phyloP scores from a whole-genome alignment of 2,113 vertebrate species.

The Channa maculata region DNA sequence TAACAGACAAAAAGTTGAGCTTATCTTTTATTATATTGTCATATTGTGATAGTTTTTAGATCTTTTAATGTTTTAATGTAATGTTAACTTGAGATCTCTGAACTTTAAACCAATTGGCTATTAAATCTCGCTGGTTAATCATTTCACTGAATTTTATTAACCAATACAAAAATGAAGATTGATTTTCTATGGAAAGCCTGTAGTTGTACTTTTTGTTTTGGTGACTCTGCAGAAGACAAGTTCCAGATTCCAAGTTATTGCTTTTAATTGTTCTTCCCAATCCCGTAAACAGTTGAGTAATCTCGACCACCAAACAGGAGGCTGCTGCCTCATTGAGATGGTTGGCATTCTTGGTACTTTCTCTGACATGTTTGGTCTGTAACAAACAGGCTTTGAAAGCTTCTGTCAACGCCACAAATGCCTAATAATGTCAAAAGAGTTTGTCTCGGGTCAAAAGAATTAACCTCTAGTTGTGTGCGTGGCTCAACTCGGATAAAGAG shows the following conservation, averaged over 20 bases:
- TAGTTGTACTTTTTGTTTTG: too few relatives aligned
- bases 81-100: too few relatives aligned
- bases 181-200: too few relatives aligned
- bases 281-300: constrained; percentile 29
- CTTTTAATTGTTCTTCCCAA: not conserved
- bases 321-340: constrained; percentile 50
- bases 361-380: constrained; percentile 72
- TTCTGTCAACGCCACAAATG: constrained; percentile 73
- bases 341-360: constrained; percentile 69
- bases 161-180: too few relatives aligned
- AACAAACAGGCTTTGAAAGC: constrained; percentile 76
- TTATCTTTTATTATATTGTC: too few relatives aligned
- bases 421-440: constrained; percentile 70
- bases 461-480: constrained; percentile 75
- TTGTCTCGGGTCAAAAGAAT: constrained; percentile 80
- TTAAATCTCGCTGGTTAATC: too few relatives aligned
- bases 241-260: not conserved
- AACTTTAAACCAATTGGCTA: too few relatives aligned
- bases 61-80: too few relatives aligned
- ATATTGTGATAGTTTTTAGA: too few relatives aligned
- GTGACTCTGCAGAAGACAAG: too few relatives aligned
- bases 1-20: too few relatives aligned
- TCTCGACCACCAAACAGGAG: constrained; percentile 49
- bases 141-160: too few relatives aligned
- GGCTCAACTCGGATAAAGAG: constrained; percentile 74